These are phyloP conservation scores for Miltochrista miniata DNA, from an alignment of 2,888 invertebrate genomes.

Conservation along the genomic window DNA sequence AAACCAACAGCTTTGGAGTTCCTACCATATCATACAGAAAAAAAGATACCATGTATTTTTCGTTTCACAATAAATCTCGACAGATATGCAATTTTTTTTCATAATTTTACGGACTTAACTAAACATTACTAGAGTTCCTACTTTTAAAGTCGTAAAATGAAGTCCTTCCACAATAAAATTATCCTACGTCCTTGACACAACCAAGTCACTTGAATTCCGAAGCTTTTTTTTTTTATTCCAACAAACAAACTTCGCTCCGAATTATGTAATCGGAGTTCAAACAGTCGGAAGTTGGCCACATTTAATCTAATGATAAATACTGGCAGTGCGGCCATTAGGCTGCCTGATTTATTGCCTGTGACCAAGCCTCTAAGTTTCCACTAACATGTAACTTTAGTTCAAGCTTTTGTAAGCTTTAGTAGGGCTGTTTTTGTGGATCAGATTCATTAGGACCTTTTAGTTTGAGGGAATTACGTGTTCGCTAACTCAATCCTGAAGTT, in stretches of 20 bases:
- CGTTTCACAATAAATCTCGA: too few species aligned
- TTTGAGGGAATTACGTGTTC: background rate
- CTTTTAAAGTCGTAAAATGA: too few species aligned
- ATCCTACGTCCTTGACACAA: background rate
- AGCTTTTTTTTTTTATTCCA: conserved; percentile 8
- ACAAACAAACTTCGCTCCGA: conserved; percentile 13
- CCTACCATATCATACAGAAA: too few species aligned
- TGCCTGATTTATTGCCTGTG: conserved; percentile 48
- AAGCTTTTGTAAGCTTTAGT: conserved; percentile 14
- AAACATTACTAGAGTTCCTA: too few species aligned
- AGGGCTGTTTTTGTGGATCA: conserved; percentile 6
- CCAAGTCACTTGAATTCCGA: background rate
- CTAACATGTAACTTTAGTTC: conserved; percentile 10
- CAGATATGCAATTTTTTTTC: too few species aligned
- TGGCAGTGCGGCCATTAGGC: conserved; percentile 43
- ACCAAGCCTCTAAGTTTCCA: conserved; percentile 16
- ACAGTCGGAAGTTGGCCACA: conserved; percentile 27
- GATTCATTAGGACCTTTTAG: background rate
- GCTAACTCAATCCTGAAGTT: background rate
- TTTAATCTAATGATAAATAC: conserved; percentile 49
- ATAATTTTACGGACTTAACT: too few species aligned
- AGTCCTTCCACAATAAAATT: too few species aligned
- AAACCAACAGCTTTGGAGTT: too few species aligned
- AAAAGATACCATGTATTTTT: too few species aligned
- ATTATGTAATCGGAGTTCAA: conserved; percentile 17